Evolutionary conservation across 2,888 invertebrate species (phyloP).

Genomic region (Acheta domesticus): DNA sequence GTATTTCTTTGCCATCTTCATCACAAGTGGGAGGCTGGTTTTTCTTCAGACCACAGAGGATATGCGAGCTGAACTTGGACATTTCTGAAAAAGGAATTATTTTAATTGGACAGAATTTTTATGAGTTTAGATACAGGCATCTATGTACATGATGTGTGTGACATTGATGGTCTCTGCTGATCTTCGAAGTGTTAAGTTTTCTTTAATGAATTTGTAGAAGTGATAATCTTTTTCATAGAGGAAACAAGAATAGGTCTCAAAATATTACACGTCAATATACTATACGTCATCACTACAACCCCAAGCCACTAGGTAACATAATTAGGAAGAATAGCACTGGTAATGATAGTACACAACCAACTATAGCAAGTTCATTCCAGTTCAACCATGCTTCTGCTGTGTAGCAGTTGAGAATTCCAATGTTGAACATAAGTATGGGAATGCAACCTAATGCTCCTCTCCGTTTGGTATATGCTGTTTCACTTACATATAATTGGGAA

Average conservation of each 20-base stretch:
- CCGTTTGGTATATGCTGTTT: conserved; percentile 33
- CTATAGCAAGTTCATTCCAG: conserved; percentile 36
- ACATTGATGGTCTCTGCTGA: too few species aligned
- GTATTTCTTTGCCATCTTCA: neutral
- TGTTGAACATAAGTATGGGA: conserved; percentile 37
- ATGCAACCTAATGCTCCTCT: conserved; percentile 37
- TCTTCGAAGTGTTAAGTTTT: too few species aligned
- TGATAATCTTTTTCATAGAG: too few species aligned
- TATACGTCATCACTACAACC: conserved; percentile 28
- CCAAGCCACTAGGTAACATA: conserved; percentile 33
- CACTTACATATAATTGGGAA: conserved; percentile 35
- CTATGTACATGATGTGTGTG: too few species aligned
- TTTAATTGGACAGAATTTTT: neutral
- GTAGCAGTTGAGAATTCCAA: conserved; percentile 35
- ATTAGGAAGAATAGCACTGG: conserved; percentile 35
- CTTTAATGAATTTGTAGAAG: too few species aligned
- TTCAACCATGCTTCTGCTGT: conserved; percentile 35
- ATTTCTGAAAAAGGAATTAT: conserved; percentile 29
- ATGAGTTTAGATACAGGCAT: too few species aligned
- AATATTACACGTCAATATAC: too few species aligned
- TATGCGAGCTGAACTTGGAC: conserved; percentile 25
- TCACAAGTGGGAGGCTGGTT: neutral
- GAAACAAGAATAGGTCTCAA: too few species aligned
- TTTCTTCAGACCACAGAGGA: neutral
- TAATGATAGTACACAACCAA: conserved; percentile 33